Conservation (phyloP, 2,888 invertebrate genomes). For the Ypsolopha sequella region DNA sequence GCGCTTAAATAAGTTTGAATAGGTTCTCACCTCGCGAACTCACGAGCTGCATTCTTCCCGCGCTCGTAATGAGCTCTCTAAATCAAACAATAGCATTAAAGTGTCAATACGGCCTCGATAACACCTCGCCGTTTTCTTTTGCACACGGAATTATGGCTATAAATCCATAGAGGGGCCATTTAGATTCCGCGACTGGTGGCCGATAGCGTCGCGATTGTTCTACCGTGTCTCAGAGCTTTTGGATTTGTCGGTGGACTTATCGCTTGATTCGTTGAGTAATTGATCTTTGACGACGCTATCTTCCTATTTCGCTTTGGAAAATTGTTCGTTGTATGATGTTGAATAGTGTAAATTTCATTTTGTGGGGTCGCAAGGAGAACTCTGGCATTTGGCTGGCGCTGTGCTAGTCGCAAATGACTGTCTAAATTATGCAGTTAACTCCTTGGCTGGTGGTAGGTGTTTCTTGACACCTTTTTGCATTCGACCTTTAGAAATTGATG, state of each 20-base stretch:
- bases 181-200: constrained; percentile 29
- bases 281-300: not conserved
- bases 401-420: constrained; percentile 40
- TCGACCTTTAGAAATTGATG: constrained; percentile 18
- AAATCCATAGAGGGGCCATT: constrained; percentile 46
- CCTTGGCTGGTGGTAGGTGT: constrained; percentile 22
- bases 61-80: constrained; percentile 61
- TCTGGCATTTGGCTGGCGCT: constrained; percentile 36
- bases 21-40: constrained; percentile 33
- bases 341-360: constrained; percentile 17
- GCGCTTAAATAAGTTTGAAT: constrained; percentile 34
- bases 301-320: not conserved
- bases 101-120: constrained; percentile 66
- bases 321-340: constrained; percentile 5
- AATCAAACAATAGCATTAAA: constrained; percentile 71
- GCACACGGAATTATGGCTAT: constrained; percentile 58
- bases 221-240: not conserved
- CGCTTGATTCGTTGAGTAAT: not conserved
- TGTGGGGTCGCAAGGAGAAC: constrained; percentile 20
- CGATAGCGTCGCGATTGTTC: constrained; percentile 1
- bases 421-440: constrained; percentile 54
- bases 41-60: constrained; percentile 55
- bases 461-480: constrained; percentile 27
- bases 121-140: constrained; percentile 65
- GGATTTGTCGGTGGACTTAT: not conserved